Evolutionary conservation across 2,797 vertebrate species (phyloP).

Genomic region (Poecile montanus): DNA sequence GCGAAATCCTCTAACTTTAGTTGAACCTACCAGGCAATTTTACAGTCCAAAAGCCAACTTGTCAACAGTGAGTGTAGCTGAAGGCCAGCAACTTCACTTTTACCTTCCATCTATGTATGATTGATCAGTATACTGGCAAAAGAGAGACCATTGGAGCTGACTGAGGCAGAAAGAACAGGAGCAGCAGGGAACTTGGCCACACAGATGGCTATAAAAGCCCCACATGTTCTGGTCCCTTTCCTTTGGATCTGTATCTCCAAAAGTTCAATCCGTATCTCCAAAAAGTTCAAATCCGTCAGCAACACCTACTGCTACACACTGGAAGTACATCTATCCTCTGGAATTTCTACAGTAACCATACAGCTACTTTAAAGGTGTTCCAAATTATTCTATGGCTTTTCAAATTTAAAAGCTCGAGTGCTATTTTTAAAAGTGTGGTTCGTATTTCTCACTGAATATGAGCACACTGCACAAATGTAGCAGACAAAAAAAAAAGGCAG

Average conservation of each 20-base stretch:
- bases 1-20: neutral
- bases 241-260: neutral
- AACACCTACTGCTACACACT: neutral
- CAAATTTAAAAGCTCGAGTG: neutral
- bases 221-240: neutral
- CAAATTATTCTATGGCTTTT: neutral
- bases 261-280: neutral
- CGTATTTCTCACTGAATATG: neutral
- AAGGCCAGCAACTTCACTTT: neutral
- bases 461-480: neutral
- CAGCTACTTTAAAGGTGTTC: neutral
- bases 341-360: neutral
- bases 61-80: neutral
- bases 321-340: neutral
- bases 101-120: neutral
- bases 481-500: constrained; percentile 43
- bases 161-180: neutral
- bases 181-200: neutral
- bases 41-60: neutral
- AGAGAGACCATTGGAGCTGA: neutral
- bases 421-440: neutral
- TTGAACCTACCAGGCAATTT: neutral
- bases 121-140: neutral
- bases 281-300: neutral
- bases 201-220: rapidly evolving